Evolutionary conservation across 2,113 vertebrate genomes (phyloP).

Genomic region (Heterotilapia buettikoferi): DNA sequence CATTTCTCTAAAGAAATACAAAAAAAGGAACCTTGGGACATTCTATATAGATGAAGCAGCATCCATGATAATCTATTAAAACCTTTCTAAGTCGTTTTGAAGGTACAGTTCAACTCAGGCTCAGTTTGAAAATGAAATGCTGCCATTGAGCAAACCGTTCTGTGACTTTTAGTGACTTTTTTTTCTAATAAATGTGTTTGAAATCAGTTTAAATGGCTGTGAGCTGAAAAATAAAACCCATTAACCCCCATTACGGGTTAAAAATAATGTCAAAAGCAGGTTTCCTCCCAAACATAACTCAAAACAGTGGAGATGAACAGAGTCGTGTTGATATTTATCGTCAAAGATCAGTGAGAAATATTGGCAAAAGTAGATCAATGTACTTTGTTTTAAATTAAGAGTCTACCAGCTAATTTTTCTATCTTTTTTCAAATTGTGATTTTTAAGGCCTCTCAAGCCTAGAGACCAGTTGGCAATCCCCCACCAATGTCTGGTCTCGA

Average conservation of each 20-base stretch:
- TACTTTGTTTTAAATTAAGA: not conserved
- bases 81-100: not conserved
- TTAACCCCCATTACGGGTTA: not conserved
- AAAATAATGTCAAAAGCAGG: not conserved
- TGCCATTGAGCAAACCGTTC: not conserved
- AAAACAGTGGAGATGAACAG: not conserved
- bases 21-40: not conserved
- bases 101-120: not conserved
- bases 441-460: not conserved
- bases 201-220: not conserved
- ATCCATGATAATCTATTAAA: not conserved
- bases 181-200: not conserved
- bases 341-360: not conserved
- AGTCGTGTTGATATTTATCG: not conserved
- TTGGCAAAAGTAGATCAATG: not conserved
- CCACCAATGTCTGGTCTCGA: not conserved
- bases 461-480: not conserved
- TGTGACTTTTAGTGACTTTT: not conserved
- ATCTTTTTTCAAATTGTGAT: not conserved
- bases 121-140: not conserved
- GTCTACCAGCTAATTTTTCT: not conserved
- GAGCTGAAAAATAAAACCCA: not conserved
- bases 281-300: not conserved
- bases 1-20: not conserved
- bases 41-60: not conserved